Evolutionary conservation across 2,888 invertebrate species (phyloP), one percentile per base, ranked within the genome.

Genomic region (Protodeltote pygarga): DNA sequence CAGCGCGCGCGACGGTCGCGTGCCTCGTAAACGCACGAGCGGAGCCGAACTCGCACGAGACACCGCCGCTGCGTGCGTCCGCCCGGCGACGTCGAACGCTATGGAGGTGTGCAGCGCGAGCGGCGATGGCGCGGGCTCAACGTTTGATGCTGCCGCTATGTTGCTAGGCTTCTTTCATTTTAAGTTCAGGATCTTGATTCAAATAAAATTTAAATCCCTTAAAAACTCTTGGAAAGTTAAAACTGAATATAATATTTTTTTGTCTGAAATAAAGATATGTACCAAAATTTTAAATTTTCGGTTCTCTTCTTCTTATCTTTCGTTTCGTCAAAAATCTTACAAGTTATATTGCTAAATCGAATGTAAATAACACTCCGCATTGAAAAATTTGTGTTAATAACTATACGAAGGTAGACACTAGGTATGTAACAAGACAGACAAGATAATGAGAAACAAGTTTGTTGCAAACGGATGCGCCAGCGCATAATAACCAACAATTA

Each of bases 1-100:
- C 53, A 32, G 65, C 72, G 77, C 87, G 86, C 81, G 85, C 86
- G 90, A 59, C 79, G 54, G 85, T 81, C 90, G 88, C 90, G 89
- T 88, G 88, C 86, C 81, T 64, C 75, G 80, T 65, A 73, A 71
- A 76, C 83, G 85, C 86, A 80, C 87, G 88, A 84, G 77, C 68
- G 74, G 44, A 57, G 70, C 83, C 85, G 87, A 86, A 54, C 50
- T 58, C 57, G 61, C 69, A 77, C 87, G 86, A 85, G 78, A 41
- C 61, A 38, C 8, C 52, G 58, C 31, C 37, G 62, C 55, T 69
- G 73, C 52, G 27, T 53, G 61, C 58, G 51, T 34, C 51, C 39
- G 60, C 49, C 45, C 46, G 49, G 52, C 46, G 62, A 31, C 57
- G 59, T 58, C 58, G 54, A 57, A 41, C 46, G n/a, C n/a, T n/a